A percentile compares a stretch with the other conserved stretches of the same genome.
phyloP scores from a whole-genome alignment of 2,797 vertebrate species.

The Sebastes iracundus region DNA sequence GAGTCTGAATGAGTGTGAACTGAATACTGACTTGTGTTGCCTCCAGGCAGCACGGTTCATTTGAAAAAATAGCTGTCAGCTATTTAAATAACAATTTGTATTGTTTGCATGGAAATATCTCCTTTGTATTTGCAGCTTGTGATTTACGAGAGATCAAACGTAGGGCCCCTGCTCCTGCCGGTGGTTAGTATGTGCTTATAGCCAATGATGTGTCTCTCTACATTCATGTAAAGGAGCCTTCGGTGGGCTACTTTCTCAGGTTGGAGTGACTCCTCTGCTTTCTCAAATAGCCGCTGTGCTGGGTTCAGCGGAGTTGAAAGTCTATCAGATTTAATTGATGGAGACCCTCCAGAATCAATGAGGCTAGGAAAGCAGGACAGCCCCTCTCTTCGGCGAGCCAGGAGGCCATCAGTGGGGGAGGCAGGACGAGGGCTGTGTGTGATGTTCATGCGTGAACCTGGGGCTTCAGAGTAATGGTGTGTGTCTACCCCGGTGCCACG shows the following conservation, averaged over 20 bases:
- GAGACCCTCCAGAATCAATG: conserved; percentile 78
- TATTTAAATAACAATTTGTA: conserved; percentile 33
- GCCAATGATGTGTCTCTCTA: conserved; percentile 40
- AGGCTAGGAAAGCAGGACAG: conserved; percentile 75
- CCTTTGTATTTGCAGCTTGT: conserved; percentile 36
- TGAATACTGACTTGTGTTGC: conserved; percentile 38
- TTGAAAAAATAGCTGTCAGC: conserved; percentile 25
- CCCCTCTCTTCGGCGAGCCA: conserved; percentile 72
- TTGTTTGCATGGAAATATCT: conserved; percentile 23
- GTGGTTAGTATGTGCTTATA: conserved; percentile 37
- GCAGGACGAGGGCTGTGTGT: conserved; percentile 59
- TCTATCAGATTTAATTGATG: conserved; percentile 81
- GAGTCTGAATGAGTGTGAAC: conserved; percentile 12
- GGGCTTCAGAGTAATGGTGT: conserved; percentile 78
- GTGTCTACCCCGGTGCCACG: conserved; percentile 74
- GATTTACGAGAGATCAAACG: conserved; percentile 50
- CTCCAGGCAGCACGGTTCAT: conserved; percentile 21
- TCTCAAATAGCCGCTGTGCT: conserved; percentile 50
- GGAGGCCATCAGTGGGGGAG: conserved; percentile 66
- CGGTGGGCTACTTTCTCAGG: conserved; percentile 35
- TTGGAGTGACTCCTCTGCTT: conserved; percentile 42
- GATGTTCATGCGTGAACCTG: conserved; percentile 73
- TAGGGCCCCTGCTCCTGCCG: conserved; percentile 21
- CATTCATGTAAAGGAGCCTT: conserved; percentile 40
- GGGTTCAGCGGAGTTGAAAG: conserved; percentile 69